A percentile compares a stretch with the other conserved stretches of the same genome.
Evolutionary conservation across 2,888 invertebrate species (phyloP).

Genomic region (Plutella xylostella): DNA sequence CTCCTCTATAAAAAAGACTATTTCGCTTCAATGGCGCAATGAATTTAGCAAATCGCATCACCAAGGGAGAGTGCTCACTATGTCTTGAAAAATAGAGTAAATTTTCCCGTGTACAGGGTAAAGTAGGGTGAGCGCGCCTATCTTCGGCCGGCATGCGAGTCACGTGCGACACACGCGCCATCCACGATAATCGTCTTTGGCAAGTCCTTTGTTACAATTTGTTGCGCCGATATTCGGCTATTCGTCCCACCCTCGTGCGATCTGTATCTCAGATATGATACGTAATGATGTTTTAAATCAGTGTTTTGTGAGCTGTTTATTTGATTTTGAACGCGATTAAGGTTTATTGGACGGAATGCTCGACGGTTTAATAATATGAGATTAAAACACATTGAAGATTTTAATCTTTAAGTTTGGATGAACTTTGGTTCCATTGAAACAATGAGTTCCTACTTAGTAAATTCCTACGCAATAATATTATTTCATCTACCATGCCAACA

Average conservation of each 20-base stretch:
- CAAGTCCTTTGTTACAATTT: conserved; percentile 66
- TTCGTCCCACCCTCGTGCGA: conserved; percentile 43
- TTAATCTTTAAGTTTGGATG: too few relatives aligned
- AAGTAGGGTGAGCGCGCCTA: conserved; percentile 43
- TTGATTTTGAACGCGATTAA: conserved; percentile 26
- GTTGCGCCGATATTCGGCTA: conserved; percentile 41
- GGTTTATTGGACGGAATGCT: conserved; percentile 8
- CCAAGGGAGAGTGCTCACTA: conserved; percentile 16
- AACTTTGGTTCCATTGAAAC: too few relatives aligned
- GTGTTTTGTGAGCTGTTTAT: conserved; percentile 45
- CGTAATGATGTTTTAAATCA: conserved; percentile 67
- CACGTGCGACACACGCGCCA: conserved; percentile 61
- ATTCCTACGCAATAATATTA: too few relatives aligned
- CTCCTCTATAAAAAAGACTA: conserved; percentile 5
- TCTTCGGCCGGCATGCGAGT: conserved; percentile 46
- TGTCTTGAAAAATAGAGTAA: conserved; percentile 11
- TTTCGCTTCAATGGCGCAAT: conserved; percentile 10
- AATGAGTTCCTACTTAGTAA: too few relatives aligned
- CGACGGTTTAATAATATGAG: conserved; percentile 2
- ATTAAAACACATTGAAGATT: background rate
- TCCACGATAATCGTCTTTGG: conserved; percentile 64
- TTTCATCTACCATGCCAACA: too few relatives aligned
- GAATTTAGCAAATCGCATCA: background rate
- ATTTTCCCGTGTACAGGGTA: conserved; percentile 18
- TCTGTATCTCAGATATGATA: conserved; percentile 53